phyloP scores from a whole-genome alignment of 2,888 invertebrate species.

The Agrilus cyanescens region DNA sequence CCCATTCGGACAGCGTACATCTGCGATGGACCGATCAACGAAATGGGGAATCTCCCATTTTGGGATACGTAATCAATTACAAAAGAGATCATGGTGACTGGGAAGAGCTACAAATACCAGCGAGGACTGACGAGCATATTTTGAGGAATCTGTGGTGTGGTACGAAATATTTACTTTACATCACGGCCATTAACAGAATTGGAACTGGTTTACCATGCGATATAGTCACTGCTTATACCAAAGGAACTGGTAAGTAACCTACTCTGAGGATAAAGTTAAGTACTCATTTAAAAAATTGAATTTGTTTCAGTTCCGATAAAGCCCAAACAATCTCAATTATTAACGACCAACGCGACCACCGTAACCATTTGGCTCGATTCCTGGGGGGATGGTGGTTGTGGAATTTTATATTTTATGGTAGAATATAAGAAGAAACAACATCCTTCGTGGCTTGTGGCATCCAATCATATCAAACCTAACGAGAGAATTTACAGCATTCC shows the following conservation, averaged over 20 bases:
- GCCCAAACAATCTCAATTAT: slow-evolving; percentile 67
- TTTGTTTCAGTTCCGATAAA: slow-evolving; percentile 55
- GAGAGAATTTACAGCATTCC: slow-evolving; percentile 72
- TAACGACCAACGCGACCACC: slow-evolving; percentile 75
- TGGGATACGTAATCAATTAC: slow-evolving; percentile 82
- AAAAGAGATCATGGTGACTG: slow-evolving; percentile 83
- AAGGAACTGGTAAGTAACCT: slow-evolving; percentile 51
- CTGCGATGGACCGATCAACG: slow-evolving; percentile 68
- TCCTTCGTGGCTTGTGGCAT: slow-evolving; percentile 64
- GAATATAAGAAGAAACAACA: slow-evolving; percentile 60
- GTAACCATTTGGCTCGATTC: slow-evolving; percentile 78
- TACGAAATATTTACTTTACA: slow-evolving; percentile 75
- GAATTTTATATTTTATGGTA: slow-evolving; percentile 73
- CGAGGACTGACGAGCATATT: slow-evolving; percentile 67
- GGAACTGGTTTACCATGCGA: slow-evolving; percentile 83
- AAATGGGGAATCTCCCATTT: slow-evolving; percentile 68
- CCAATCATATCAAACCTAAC: slow-evolving; percentile 69
- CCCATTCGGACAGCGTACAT: slow-evolving; percentile 72
- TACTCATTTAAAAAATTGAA: slow-evolving; percentile 3
- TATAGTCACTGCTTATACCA: slow-evolving; percentile 73
- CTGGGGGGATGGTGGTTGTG: slow-evolving; percentile 84
- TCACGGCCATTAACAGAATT: slow-evolving; percentile 83
- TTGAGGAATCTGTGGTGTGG: slow-evolving; percentile 79
- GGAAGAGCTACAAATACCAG: slow-evolving; percentile 80
- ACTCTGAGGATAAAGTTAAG: neutral